Conservation (phyloP, 2,888 invertebrate genomes). For the Napeogenes inachia region DNA sequence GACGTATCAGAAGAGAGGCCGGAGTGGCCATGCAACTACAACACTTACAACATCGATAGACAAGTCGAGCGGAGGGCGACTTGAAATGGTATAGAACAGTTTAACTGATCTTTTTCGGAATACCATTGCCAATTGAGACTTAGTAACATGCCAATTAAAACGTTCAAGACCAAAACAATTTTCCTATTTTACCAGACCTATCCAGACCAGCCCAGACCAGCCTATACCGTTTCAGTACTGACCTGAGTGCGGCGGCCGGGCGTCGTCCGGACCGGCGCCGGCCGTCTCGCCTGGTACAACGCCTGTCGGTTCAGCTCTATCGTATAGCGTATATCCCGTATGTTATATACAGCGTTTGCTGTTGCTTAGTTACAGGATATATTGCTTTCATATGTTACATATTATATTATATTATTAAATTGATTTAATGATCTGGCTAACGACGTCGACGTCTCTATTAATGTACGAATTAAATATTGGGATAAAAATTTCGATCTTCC, state of each 20-base stretch:
- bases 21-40: slow-evolving; percentile 74
- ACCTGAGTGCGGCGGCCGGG: slow-evolving; percentile 71
- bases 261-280: slow-evolving; percentile 78
- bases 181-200: slow-evolving; percentile 13
- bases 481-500: slow-evolving; percentile 45
- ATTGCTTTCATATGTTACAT: slow-evolving; percentile 3
- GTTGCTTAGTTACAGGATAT: slow-evolving; percentile 7
- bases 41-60: slow-evolving; percentile 74
- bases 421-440: slow-evolving; percentile 16
- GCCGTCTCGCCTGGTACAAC: slow-evolving; percentile 78
- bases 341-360: slow-evolving; percentile 5
- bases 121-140: slow-evolving; percentile 7
- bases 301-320: slow-evolving; percentile 7
- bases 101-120: slow-evolving; percentile 16
- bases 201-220: slow-evolving; percentile 8
- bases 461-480: slow-evolving; percentile 36
- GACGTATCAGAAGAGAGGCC: slow-evolving; percentile 65
- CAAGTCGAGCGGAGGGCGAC: slow-evolving; percentile 69
- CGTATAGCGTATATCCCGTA: slow-evolving; percentile 8
- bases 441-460: slow-evolving; percentile 21
- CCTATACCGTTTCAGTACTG: slow-evolving; percentile 76
- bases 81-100: slow-evolving; percentile 68
- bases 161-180: slow-evolving; percentile 5
- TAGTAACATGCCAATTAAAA: slow-evolving; percentile 21
- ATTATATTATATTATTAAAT: slow-evolving; percentile 5